These are phyloP conservation scores for Neomorphus geoffroyi DNA, from an alignment of 2,797 vertebrate species.

Conservation along the genomic window DNA sequence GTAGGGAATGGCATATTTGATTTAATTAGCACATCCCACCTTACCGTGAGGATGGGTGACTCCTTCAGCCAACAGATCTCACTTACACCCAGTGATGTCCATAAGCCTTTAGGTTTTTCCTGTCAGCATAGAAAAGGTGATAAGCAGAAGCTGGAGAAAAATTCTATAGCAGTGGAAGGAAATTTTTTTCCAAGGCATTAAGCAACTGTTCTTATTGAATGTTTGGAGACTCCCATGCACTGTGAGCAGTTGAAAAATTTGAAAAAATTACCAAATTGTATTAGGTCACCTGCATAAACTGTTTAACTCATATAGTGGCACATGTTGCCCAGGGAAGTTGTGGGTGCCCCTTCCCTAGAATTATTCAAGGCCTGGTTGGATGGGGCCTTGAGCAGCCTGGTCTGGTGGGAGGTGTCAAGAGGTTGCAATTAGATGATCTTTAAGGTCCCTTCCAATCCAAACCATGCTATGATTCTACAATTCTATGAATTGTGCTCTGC, in stretches of 20 bases:
- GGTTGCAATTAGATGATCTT: too few species aligned
- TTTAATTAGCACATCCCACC: background rate
- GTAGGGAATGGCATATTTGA: background rate
- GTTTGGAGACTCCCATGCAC: background rate
- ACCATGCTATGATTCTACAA: too few species aligned
- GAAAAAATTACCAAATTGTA: background rate
- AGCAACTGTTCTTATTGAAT: background rate
- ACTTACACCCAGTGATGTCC: background rate
- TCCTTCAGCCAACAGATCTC: background rate
- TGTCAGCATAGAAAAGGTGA: background rate
- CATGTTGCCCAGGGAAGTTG: too few species aligned
- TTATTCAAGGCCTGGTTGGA: too few species aligned
- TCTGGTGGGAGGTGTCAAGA: too few species aligned
- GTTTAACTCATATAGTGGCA: background rate
- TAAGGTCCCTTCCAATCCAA: too few species aligned
- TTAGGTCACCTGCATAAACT: background rate
- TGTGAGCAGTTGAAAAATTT: background rate
- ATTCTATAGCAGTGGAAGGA: background rate
- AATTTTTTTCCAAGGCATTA: background rate
- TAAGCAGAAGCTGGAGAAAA: background rate
- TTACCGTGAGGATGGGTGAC: background rate
- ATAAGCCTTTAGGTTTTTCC: background rate
- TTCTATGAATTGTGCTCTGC: background rate
- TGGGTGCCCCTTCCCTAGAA: too few species aligned
- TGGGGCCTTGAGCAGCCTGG: too few species aligned